phyloP scores from a whole-genome alignment of 2,113 vertebrate species.

The Tenebrosternarchus preto region DNA sequence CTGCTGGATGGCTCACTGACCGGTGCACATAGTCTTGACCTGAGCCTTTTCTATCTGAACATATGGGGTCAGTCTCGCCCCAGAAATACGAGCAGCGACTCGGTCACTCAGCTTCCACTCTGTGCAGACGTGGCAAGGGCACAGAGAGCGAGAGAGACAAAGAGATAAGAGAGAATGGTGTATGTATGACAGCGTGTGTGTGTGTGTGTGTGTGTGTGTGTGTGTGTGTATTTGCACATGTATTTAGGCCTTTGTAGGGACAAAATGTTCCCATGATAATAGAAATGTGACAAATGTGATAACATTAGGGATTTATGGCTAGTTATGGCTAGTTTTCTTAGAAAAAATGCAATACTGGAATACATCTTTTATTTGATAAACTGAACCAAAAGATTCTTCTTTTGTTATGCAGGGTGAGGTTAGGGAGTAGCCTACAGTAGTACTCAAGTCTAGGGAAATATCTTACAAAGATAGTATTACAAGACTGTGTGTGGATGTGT shows the following conservation, averaged over 20 bases:
- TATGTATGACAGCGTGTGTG: neutral
- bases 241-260: no score
- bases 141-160: conserved; percentile 21
- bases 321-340: no score
- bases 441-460: no score
- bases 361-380: no score
- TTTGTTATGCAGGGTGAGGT: no score
- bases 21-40: conserved; percentile 9
- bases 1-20: neutral
- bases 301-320: no score
- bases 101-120: conserved; percentile 34
- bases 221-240: neutral
- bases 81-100: conserved; percentile 25
- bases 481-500: neutral
- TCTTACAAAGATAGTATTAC: no score
- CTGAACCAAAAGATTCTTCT: no score
- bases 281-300: no score
- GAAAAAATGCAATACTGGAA: no score
- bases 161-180: neutral
- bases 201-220: neutral
- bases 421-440: no score
- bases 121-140: conserved; percentile 41
- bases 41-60: conserved; percentile 44
- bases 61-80: conserved; percentile 53
- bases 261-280: no score